phyloP scores from a whole-genome alignment of 2,113 vertebrate species.

The Theropithecus gelada region DNA sequence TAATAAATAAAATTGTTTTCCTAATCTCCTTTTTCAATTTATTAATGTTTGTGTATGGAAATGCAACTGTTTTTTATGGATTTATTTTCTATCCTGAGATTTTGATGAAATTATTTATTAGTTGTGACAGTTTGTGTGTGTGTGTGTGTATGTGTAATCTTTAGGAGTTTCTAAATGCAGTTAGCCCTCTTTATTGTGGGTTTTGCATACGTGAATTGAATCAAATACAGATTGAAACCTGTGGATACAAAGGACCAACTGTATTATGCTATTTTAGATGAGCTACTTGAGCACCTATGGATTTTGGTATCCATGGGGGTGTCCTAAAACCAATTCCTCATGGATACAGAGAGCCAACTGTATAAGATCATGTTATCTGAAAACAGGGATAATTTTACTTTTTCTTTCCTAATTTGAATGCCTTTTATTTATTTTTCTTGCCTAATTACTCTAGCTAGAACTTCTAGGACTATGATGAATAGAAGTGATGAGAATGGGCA shows the following conservation, averaged over 20 bases:
- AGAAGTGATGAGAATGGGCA: background rate
- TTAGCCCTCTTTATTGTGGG: background rate
- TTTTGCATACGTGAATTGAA: background rate
- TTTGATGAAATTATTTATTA: background rate
- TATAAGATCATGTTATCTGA: background rate
- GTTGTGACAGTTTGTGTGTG: background rate
- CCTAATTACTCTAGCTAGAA: background rate
- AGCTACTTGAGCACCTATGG: background rate
- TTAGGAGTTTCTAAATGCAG: background rate
- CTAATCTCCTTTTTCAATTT: background rate
- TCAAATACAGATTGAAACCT: background rate
- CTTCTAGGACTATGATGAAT: background rate
- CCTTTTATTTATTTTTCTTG: background rate
- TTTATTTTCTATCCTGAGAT: background rate
- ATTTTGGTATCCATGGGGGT: background rate
- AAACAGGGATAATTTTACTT: background rate
- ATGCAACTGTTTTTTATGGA: background rate
- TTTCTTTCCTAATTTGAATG: background rate
- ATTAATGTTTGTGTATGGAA: background rate
- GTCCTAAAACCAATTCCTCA: background rate
- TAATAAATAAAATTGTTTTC: background rate
- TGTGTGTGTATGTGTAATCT: background rate
- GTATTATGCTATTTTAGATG: background rate
- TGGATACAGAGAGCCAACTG: background rate
- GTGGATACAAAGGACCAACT: background rate